Base-by-base conservation (phyloP, 2,113 vertebrate genomes). In the Rhipidura dahli region DNA sequence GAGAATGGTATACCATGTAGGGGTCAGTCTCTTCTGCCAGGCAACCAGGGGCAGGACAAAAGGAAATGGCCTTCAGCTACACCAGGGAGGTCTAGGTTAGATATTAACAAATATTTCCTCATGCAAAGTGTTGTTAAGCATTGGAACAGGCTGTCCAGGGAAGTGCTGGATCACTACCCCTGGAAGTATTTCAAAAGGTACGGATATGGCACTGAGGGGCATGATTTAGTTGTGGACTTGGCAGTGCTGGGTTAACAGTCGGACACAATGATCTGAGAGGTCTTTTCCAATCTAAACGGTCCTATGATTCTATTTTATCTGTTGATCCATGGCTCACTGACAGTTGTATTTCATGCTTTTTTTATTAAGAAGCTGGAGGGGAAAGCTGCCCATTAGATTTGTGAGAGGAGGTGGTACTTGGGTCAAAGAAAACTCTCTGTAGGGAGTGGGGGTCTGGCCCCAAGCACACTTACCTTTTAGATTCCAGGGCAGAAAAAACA, bases 1-100 rank as follows among this genome's bases (percentile, higher is more conserved):
- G 35, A 69, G 72, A 35, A 33, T 26, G 26, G 0, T 21, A 2
- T 18, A 51, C 0, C 0, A 28, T 4, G 4, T 20, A n/a, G 8
- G 15, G 1, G 5, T 19, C 0, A 0, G 9, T 26, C 14, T 78
- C 20, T 61, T 65, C 37, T 71, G 6, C 19, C n/a, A 53, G 7
- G 21, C 31, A 22, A 3, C 8, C 9, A 51, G 28, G 0, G 3
- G 40, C 4, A 65, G 8, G 6, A 75, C 4, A 4, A 79, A 39
- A 65, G 7, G 1, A 75, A 79, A 86, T 1, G 2, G 40, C 13
- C 8, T 70, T 24, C 60, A 33, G 42, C 70, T 82, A 37, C 0
- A 0, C 3, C 14, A 24, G 11, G 1, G 9, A 66, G 26, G 11
- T 57, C 79, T 70, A 49, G 6, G 3, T 6, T 53, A 45, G 21